phyloP scores from a whole-genome alignment of 1,140 invertebrate species.

The Berghia stephanieae region DNA sequence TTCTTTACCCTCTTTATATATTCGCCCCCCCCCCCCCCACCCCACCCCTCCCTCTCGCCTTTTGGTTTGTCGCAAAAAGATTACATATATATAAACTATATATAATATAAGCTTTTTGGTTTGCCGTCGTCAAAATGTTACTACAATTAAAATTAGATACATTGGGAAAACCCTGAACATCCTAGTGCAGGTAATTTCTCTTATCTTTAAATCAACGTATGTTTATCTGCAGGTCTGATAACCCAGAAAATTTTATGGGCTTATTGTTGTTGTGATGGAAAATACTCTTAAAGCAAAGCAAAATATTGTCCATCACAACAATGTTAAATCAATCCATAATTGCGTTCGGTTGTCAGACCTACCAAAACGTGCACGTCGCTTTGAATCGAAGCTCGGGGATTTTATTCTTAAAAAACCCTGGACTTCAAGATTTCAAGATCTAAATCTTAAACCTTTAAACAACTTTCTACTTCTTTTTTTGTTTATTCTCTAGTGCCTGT shows the following conservation, averaged over 20 bases:
- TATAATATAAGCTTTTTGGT: no score
- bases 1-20: neutral
- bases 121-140: neutral
- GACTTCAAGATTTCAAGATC: neutral
- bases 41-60: neutral
- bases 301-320: no score
- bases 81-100: no score
- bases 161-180: no score
- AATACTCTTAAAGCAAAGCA: no score
- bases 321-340: no score
- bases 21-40: neutral
- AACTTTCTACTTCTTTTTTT: neutral
- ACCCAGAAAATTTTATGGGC: neutral
- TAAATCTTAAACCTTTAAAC: neutral
- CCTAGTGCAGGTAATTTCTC: no score
- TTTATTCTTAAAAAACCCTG: neutral
- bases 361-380: no score
- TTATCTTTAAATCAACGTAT: no score
- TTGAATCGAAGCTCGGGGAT: neutral
- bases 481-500: slow-evolving; percentile 30
- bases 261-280: neutral
- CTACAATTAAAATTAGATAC: neutral
- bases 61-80: neutral
- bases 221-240: neutral
- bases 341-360: no score